Evolutionary conservation across 1,140 invertebrate species (phyloP), one percentile per base, ranked within the genome.

Genomic region (Drosophila arawakana): DNA sequence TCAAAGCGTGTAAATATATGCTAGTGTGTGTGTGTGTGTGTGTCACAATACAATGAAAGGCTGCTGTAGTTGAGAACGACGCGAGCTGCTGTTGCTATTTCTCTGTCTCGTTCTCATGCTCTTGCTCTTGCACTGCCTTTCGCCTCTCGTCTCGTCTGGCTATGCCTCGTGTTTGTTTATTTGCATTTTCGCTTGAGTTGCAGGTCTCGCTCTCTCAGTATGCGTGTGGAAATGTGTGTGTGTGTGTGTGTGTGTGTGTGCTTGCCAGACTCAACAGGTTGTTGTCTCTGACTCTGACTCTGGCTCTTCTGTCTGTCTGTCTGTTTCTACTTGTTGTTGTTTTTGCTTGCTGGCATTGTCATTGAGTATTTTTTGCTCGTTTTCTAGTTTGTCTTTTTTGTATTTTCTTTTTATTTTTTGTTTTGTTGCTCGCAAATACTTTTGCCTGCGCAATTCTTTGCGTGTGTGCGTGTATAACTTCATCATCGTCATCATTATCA

Each of bases 161-260:
- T 59, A 9, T 61, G 78, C 71, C 76, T 84, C 82, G 81, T 88
- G 84, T 84, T 89, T 89, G 84, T 89, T 89, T 89, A 89, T 90
- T 89, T 89, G 84, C 84, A 89, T 89, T 89, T 90, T 85, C 84
- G 85, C 85, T 79, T 89, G 85, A 89, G 69, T 77, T 89, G 84
- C 84, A 89, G 72, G 70, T 73, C 77, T 72, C 80, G 73, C 82
- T 60, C 21, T 65, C 9, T 50, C 11, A 34, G 35, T 46, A 44
- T 21, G n/a, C 3, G 30, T 52, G 41, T 52, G 39, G 25, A 35
- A 41, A 43, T 30, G 6, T 69, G 47, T 50, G 58, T 70, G 18
- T 21, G 18, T 21, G 18, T 21, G 18, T 18, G 18, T 43, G 44
- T 74, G 59, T 72, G n/a, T 68, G 61, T 65, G 49, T 69, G 62